Percentiles rank a stretch among this genome's conserved stretches.
phyloP scores from a whole-genome alignment of 2,888 invertebrate genomes.

The Cosmia pyralina region DNA sequence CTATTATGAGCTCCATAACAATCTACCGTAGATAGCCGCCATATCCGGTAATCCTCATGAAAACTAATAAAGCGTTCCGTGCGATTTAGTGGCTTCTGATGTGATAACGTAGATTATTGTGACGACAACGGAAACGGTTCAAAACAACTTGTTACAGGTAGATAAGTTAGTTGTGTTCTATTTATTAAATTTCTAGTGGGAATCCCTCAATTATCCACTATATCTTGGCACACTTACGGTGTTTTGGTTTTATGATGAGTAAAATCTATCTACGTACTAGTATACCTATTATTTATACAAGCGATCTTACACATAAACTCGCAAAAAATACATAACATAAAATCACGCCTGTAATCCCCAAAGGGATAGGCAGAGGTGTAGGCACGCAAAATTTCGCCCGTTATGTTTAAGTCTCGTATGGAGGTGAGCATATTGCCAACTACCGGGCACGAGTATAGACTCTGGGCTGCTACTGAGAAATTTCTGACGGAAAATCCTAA shows the following conservation, averaged over 20 bases:
- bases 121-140: constrained; percentile 25
- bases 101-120: constrained; percentile 27
- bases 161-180: background rate
- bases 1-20: constrained; percentile 21
- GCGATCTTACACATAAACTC: background rate
- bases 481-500: too few species aligned
- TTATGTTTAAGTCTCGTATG: too few species aligned
- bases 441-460: too few species aligned
- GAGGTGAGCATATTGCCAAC: too few species aligned
- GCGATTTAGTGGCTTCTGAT: constrained; percentile 33
- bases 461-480: too few species aligned
- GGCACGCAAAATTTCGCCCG: too few species aligned
- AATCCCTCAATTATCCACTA: too few species aligned
- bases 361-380: too few species aligned
- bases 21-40: constrained; percentile 28
- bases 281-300: too few species aligned
- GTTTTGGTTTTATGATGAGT: background rate
- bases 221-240: too few species aligned
- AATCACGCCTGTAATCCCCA: too few species aligned
- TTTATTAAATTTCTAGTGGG: background rate
- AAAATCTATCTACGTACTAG: background rate
- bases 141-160: background rate
- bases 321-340: background rate
- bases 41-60: constrained; percentile 34
- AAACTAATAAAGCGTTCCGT: constrained; percentile 40